Evolutionary conservation across 1,140 invertebrate genomes (phyloP), one percentile per base, ranked within the genome.

Genomic region (Pinna nobilis): DNA sequence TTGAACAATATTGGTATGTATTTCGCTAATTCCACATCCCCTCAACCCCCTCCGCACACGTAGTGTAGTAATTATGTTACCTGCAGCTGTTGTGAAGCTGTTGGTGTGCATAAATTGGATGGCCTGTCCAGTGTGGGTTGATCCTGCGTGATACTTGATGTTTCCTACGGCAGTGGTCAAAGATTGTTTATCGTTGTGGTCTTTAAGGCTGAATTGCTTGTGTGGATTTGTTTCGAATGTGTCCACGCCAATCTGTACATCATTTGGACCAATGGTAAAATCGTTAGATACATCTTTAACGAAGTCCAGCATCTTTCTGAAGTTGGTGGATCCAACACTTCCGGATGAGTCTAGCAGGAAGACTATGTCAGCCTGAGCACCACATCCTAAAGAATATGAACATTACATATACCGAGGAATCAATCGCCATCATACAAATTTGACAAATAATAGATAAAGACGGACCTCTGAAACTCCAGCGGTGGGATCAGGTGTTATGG

Each of bases 311-410:
- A 82, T 80, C 66, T 84, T 84, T 18, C 73, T 51, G 76, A 82
- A 84, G 70, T 84, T 82, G 60, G 32, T 47, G 11, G 68, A 66
- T 13, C 80, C 78, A 0, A 84, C 81, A 63, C 78, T 81, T 7
- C 79, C 80, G 9, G 82, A 84, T 33, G 81, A 76, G 50, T 84
- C 82, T 70, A 84, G 64, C 18, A 84, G 67, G 71, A 84, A 84
- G 9, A 84, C 82, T 13, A 84, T 78, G 50, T 84, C 82, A 2
- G 82, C 82, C 55, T 78, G 73, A 9, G 77, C 76, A 23, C 77
- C 79, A 55, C 84, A 86, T 25, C 65, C 83, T 84, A 70, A 41
- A 74, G 49, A 41, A 35, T 55, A 60, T 13, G 15, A 50, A 60
- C 55, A 63, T 33, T 11, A 53, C 23, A 37, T 28, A 53, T 28